Evolutionary conservation across 2,888 invertebrate genomes (phyloP), one percentile per base, ranked within the genome.

Genomic region (Nomada flava): DNA sequence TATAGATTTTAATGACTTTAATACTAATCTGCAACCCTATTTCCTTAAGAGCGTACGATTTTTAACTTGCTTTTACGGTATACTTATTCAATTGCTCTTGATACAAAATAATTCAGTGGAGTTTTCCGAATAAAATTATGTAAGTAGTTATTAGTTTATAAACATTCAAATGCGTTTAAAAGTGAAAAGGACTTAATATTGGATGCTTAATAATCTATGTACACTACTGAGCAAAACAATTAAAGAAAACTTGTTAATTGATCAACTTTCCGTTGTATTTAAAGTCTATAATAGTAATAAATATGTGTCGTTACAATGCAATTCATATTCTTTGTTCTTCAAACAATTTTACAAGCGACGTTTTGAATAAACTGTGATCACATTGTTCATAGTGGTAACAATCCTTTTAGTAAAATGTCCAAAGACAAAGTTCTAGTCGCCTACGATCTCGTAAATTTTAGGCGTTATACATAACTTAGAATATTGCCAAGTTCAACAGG

Each of bases 201-300:
- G n/a, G 5, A 29, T 44, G 23, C 0, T n/a, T 10, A 9, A 11
- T 60, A 44, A 62, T 72, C 57, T 36, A 15, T 36, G 36, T 7
- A 36, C 67, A 18, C 26, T 65, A 20, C 47, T 18, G 23, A 26
- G 13, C 2, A 52, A 52, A 26, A 69, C 47, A 47, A 29, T 29
- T 62, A 74, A 52, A 44, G 59, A 52, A n/a, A 42, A 69, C 11
- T 70, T 73, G 69, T 79, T 36, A 47, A 65, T 79, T 15, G 26
- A 0, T 29, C 7, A 7, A 18, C 72, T 76, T 69, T 47, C 47
- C 67, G 76, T 62, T 57, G 63, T 42, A 50, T 74, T 74, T 47
- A 47, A 47, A 1, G 15, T 4, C 15, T 15, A 15, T 13, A 10
- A 47, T 47, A 29, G 29, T 29, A 29, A 29, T 13, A 47, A 47